phyloP scores from a whole-genome alignment of 2,113 vertebrate species.

The Sarotherodon lohbergeri region DNA sequence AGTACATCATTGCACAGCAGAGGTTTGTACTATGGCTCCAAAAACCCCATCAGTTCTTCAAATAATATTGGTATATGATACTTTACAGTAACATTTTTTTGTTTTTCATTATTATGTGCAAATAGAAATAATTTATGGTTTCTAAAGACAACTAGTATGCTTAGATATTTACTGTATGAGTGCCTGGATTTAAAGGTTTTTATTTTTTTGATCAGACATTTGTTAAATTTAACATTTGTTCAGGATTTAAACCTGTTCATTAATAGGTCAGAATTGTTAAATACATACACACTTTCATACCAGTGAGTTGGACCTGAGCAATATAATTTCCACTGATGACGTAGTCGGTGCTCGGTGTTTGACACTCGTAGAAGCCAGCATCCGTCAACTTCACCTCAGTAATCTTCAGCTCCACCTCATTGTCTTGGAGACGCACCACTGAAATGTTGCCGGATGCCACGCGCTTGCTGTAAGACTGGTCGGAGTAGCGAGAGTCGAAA shows the following conservation, averaged over 20 bases:
- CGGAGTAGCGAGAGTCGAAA: constrained; percentile 80
- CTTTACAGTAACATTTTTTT: neutral
- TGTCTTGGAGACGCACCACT: constrained; percentile 73
- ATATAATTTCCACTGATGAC: constrained; percentile 86
- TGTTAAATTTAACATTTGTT: neutral
- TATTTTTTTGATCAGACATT: neutral
- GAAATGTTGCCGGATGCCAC: constrained; percentile 75
- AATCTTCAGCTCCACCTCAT: constrained; percentile 82
- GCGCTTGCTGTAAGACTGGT: constrained; percentile 69
- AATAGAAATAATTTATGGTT: neutral
- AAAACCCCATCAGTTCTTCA: fast-evolving
- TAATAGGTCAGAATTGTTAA: neutral
- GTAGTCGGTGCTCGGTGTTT: constrained; percentile 90
- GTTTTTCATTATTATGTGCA: neutral
- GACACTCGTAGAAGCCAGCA: constrained; percentile 83
- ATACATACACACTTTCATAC: constrained; percentile 47
- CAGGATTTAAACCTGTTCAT: neutral
- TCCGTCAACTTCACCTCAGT: constrained; percentile 60
- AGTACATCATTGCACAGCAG: neutral
- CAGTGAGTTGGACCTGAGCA: constrained; percentile 82
- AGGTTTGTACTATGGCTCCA: neutral
- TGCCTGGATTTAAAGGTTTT: neutral
- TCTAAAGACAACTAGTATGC: neutral
- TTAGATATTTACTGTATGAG: neutral
- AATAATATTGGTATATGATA: neutral